phyloP scores from a whole-genome alignment of 2,888 invertebrate genomes.

The Dicranocentrus wangi region DNA sequence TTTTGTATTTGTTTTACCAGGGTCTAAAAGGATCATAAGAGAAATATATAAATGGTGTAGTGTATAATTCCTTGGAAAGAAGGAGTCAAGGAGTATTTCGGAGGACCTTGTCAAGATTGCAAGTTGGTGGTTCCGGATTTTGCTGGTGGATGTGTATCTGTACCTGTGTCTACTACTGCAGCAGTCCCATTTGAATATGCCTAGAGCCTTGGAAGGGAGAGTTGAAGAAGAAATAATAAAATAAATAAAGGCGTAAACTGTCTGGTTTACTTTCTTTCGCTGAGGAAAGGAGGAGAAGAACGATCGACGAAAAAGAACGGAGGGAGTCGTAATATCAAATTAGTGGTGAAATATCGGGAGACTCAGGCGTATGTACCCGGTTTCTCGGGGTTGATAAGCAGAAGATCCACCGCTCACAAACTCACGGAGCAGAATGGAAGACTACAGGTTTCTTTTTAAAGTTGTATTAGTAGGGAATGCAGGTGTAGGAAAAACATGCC shows the following conservation, averaged over 20 bases:
- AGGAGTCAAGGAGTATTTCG: neutral
- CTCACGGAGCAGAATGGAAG: constrained; percentile 83
- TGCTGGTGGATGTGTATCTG: neutral
- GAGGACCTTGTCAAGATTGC: no score
- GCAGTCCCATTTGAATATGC: constrained; percentile 33
- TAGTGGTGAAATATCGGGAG: constrained; percentile 53
- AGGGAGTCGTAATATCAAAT: constrained; percentile 62
- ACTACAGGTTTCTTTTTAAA: constrained; percentile 99
- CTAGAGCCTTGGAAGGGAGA: neutral
- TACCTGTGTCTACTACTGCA: neutral
- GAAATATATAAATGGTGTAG: neutral
- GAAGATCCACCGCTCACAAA: constrained; percentile 24
- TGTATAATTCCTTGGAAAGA: neutral
- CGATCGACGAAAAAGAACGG: constrained; percentile 50
- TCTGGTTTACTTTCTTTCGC: neutral
- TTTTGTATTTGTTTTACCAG: neutral
- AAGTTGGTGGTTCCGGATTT: neutral
- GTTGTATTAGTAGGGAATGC: constrained; percentile 98
- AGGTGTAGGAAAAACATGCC: constrained; percentile 97
- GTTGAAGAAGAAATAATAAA: constrained; percentile 12
- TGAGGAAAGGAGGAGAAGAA: constrained; percentile 12
- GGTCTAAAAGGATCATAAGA: no score
- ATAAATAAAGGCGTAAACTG: constrained; percentile 37
- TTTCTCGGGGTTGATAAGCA: constrained; percentile 46
- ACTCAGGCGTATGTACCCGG: constrained; percentile 47